Conservation (phyloP, 2,113 vertebrate genomes). For the Saccopteryx bilineata region DNA sequence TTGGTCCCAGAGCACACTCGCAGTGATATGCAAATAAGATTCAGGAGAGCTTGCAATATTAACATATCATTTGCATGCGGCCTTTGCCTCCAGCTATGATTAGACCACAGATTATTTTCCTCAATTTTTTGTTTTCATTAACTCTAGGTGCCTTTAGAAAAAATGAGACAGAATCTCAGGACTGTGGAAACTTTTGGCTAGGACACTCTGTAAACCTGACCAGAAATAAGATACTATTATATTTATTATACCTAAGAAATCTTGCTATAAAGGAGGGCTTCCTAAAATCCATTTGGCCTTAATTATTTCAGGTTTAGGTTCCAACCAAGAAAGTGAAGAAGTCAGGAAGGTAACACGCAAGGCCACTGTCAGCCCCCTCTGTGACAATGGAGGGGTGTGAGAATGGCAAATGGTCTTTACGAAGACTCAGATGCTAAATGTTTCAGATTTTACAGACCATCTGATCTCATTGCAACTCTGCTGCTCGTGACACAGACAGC, state of each 20-base stretch:
- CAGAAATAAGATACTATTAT: not conserved
- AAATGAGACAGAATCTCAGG: not conserved
- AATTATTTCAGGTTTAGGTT: not conserved
- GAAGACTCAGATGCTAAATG: not conserved
- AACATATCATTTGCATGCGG: not conserved
- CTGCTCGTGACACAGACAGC: accelerated
- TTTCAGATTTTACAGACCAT: not conserved
- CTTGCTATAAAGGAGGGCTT: not conserved
- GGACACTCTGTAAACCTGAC: not conserved
- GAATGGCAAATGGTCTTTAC: accelerated
- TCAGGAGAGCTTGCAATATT: accelerated
- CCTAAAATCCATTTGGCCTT: not conserved
- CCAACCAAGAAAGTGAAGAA: not conserved
- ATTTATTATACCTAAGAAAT: not conserved
- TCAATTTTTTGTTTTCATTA: not conserved
- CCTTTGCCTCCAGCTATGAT: not conserved
- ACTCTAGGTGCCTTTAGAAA: not conserved
- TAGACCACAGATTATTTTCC: not conserved
- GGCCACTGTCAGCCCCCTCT: not conserved
- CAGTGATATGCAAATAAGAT: not conserved
- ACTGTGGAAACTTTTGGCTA: not conserved
- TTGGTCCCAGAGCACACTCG: not conserved
- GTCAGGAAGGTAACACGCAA: not conserved
- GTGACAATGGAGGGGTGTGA: not conserved
- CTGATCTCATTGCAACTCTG: not conserved